Base-by-base conservation (phyloP, 2,797 vertebrate species). In the Lophius americanus region DNA sequence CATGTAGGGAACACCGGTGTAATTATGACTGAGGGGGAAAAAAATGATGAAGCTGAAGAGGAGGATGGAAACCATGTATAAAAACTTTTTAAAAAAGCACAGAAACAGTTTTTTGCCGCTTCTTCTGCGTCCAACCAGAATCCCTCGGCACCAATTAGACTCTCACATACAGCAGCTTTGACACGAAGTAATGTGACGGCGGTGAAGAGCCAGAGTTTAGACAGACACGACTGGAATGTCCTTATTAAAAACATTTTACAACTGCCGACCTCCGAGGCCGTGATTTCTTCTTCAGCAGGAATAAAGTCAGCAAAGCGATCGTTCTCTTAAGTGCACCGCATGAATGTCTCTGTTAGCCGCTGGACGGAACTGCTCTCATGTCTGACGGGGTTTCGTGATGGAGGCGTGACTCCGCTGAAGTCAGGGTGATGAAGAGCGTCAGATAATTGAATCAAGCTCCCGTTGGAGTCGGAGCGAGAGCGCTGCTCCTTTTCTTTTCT, bases 391-490 rank as follows among this genome's bases (percentile, higher is more conserved):
- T 69, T 64, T 75, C 50, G 60, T 74, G 68, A 79, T 43, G n/a
- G 43, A 46, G 65, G 61, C 57, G 51, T 11, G 75, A 63, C 13
- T 64, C 36, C 58, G 59, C 49, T 72, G 53, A 71, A 66, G 13
- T 61, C 38, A 23, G 52, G 44, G 54, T 76, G 59, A 76, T 59
- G 75, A 64, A 63, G 56, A 56, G 42, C 9, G 62, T 43, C 12
- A 9, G 71, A 68, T 87, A 83, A 87, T 79, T 81, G 73, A 83
- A 83, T 84, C 66, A 71, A 58, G 52, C 82, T 73, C 62, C 63
- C 49, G 55, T 68, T 66, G 67, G 58, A 76, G 81, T 85, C 64
- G 78, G 68, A 85, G 70, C 68, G 6, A 42, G 33, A 51, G 46
- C 6, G 49, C 51, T 58, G 14, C 51, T 60, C 62, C 65, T 75